These are phyloP conservation scores for Amia ocellicauda DNA, from an alignment of 2,113 vertebrate species.

Conservation along the genomic window DNA sequence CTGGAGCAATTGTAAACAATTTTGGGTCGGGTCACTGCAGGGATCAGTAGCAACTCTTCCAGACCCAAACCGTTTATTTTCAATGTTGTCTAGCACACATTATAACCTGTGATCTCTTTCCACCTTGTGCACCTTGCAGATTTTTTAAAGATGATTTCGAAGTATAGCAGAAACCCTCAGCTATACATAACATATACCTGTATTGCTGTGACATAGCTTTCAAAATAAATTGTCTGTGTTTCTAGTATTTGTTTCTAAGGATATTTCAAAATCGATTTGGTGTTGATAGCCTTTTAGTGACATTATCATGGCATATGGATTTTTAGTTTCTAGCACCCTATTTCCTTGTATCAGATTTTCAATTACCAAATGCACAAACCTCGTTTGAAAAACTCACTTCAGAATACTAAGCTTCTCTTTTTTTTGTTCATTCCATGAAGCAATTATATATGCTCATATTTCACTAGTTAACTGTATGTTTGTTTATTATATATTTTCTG, in stretches of 20 bases:
- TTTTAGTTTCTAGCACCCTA: too few species aligned
- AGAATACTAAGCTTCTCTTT: too few species aligned
- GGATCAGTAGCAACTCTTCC: neutral
- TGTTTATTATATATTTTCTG: too few species aligned
- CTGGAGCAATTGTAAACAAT: conserved; percentile 12
- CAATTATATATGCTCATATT: too few species aligned
- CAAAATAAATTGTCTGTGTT: too few species aligned
- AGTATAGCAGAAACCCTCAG: neutral
- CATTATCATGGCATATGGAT: neutral
- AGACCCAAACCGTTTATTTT: neutral
- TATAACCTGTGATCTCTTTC: neutral
- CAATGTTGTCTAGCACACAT: neutral
- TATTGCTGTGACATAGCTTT: neutral
- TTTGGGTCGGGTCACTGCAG: conserved; percentile 8
- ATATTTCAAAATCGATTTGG: conserved; percentile 4
- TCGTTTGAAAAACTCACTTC: too few species aligned
- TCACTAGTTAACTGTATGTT: too few species aligned
- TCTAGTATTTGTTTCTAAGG: neutral
- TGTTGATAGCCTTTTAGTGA: too few species aligned
- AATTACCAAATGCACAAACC: too few species aligned
- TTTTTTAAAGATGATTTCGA: neutral
- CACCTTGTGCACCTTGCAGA: neutral
- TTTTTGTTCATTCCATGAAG: too few species aligned
- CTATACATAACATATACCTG: neutral
- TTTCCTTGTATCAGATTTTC: too few species aligned